Conservation (phyloP, 2,797 vertebrate genomes). For the Oryzias dopingdopingensis region DNA sequence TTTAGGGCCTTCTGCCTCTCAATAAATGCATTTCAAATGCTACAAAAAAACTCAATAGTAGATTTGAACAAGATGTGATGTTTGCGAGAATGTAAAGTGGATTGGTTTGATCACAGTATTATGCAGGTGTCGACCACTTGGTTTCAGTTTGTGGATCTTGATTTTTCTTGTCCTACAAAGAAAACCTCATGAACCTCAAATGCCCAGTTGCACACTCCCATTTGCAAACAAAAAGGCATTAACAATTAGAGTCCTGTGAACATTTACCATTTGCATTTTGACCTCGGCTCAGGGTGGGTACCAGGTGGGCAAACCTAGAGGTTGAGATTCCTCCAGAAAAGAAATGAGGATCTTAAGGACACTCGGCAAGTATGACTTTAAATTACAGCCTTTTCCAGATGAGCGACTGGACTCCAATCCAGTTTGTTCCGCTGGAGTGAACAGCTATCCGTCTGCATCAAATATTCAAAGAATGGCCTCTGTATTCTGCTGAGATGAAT, state of each 20-base stretch:
- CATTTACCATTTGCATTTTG: background rate
- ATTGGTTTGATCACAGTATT: too few species aligned
- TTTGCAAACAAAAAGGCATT: constrained; percentile 18
- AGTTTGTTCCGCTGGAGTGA: constrained; percentile 82
- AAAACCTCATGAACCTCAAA: too few species aligned
- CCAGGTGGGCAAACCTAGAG: constrained; percentile 51
- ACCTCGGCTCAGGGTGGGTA: constrained; percentile 42
- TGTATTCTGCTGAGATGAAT: constrained; percentile 63
- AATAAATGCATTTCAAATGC: too few species aligned
- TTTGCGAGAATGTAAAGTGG: too few species aligned
- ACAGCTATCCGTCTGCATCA: constrained; percentile 81
- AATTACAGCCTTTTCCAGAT: constrained; percentile 79
- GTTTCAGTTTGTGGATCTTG: too few species aligned
- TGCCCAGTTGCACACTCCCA: background rate
- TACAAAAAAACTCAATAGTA: too few species aligned
- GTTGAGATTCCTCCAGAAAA: constrained; percentile 46
- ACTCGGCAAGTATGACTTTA: constrained; percentile 59
- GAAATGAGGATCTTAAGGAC: constrained; percentile 72
- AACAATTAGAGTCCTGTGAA: constrained; percentile 14
- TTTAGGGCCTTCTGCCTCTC: too few species aligned
- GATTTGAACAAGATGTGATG: too few species aligned
- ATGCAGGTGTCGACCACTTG: too few species aligned
- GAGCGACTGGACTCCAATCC: constrained; percentile 76
- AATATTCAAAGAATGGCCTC: constrained; percentile 80
- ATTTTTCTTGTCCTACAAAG: too few species aligned